Evolutionary conservation across 2,113 vertebrate genomes (phyloP).

Genomic region (Megalops atlanticus): DNA sequence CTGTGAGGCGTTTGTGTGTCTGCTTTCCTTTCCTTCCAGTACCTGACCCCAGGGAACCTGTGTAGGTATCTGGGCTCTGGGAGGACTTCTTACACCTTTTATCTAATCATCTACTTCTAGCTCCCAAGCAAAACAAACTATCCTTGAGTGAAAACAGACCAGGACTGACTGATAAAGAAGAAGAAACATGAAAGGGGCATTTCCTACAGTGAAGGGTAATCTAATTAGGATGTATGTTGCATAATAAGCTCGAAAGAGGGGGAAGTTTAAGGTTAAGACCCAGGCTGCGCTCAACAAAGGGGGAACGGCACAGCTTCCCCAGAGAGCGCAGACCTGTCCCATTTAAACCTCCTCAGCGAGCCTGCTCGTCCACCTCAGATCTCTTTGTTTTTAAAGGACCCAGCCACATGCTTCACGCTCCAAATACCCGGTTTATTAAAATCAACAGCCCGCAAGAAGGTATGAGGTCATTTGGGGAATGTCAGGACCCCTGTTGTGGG

Average conservation of each 20-base stretch:
- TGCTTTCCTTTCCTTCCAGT: neutral
- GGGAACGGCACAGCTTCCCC: neutral
- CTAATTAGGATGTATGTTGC: neutral
- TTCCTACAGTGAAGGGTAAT: neutral
- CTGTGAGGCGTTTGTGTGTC: slow-evolving; percentile 17
- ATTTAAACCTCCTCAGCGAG: neutral
- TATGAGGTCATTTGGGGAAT: slow-evolving; percentile 42
- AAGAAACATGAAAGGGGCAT: neutral
- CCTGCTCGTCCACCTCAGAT: neutral
- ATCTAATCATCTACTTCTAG: too few relatives aligned
- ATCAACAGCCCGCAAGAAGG: slow-evolving; percentile 57
- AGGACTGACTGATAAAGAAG: neutral
- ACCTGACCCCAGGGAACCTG: too few relatives aligned
- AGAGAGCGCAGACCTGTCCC: neutral
- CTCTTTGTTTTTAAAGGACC: neutral
- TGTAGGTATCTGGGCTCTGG: neutral
- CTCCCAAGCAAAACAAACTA: neutral
- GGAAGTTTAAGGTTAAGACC: neutral
- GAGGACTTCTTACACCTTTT: neutral
- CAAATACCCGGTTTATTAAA: slow-evolving; percentile 63
- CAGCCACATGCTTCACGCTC: neutral
- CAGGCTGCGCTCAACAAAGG: neutral
- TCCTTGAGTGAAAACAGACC: neutral
- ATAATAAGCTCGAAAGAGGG: neutral
- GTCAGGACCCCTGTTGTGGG: neutral